phyloP scores from a whole-genome alignment of 1,140 invertebrate genomes.

The Papilio machaon region DNA sequence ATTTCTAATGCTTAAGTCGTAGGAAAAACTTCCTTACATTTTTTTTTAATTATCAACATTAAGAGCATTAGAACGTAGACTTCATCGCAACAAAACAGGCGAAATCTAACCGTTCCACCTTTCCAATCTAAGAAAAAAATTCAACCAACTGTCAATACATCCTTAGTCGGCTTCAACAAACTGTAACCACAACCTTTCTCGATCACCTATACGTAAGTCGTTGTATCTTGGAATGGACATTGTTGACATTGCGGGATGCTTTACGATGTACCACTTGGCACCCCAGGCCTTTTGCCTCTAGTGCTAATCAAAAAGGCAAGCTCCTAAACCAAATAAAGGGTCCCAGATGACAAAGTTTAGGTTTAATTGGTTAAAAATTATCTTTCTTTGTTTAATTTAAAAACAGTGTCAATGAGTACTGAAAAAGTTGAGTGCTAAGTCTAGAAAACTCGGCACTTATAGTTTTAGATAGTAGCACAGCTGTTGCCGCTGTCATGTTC shows the following conservation, averaged over 20 bases:
- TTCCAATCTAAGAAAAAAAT: not conserved
- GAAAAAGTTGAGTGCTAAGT: not conserved
- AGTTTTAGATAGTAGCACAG: slow-evolving; percentile 11
- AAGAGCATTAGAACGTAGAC: too few relatives aligned
- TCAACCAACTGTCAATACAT: not conserved
- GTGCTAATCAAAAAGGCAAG: not conserved
- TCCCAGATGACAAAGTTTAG: too few relatives aligned
- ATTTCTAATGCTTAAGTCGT: not conserved
- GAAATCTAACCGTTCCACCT: too few relatives aligned
- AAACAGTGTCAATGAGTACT: not conserved
- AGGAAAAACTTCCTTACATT: not conserved
- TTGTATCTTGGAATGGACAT: too few relatives aligned
- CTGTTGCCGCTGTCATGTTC: slow-evolving; percentile 4
- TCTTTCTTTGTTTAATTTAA: not conserved
- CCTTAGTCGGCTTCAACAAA: too few relatives aligned
- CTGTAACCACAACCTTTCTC: too few relatives aligned
- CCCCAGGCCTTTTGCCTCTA: not conserved
- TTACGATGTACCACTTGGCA: too few relatives aligned
- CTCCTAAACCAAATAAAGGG: too few relatives aligned
- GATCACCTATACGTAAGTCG: too few relatives aligned
- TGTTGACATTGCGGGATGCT: too few relatives aligned
- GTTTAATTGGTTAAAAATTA: not conserved
- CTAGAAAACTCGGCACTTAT: slow-evolving; percentile 6
- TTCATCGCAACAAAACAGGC: too few relatives aligned
- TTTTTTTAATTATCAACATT: too few relatives aligned